Evolutionary conservation across 2,888 invertebrate genomes (phyloP).

Genomic region (Perizoma flavofasciatum): DNA sequence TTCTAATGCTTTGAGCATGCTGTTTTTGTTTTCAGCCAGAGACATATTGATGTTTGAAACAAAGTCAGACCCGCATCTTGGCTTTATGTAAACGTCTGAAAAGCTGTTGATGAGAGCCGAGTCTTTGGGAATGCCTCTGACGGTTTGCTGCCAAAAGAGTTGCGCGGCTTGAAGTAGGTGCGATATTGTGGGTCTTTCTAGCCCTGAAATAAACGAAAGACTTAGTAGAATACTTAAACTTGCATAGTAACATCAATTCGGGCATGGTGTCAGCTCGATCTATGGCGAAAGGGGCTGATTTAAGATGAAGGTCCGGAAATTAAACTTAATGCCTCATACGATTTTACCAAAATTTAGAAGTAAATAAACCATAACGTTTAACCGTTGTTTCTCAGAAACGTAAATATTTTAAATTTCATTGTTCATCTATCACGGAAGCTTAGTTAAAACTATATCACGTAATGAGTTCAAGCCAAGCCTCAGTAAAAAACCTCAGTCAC

Average conservation of each 20-base stretch:
- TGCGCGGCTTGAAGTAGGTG: constrained; percentile 87
- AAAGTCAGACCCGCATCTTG: constrained; percentile 74
- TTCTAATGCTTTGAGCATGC: constrained; percentile 65
- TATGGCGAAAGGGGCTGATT: too few species aligned
- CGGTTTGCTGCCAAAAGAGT: constrained; percentile 85
- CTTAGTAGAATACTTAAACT: not conserved
- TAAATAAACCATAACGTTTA: too few species aligned
- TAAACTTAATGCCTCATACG: too few species aligned
- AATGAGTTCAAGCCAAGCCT: not conserved
- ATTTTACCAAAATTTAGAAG: too few species aligned
- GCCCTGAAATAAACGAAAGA: constrained; percentile 63
- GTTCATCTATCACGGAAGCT: too few species aligned
- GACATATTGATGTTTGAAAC: constrained; percentile 63
- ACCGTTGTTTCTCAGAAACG: too few species aligned
- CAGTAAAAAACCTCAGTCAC: too few species aligned
- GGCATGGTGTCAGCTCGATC: too few species aligned
- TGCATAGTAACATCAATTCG: too few species aligned
- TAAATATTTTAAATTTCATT: too few species aligned
- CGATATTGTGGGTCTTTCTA: constrained; percentile 85
- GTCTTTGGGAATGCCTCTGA: constrained; percentile 82
- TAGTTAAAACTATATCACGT: too few species aligned
- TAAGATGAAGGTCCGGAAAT: too few species aligned
- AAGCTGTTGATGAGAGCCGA: constrained; percentile 84
- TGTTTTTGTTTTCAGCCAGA: constrained; percentile 76
- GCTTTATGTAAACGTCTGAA: constrained; percentile 86